Base-by-base conservation (phyloP, 2,797 vertebrate species). In the Heliangelus exortis region DNA sequence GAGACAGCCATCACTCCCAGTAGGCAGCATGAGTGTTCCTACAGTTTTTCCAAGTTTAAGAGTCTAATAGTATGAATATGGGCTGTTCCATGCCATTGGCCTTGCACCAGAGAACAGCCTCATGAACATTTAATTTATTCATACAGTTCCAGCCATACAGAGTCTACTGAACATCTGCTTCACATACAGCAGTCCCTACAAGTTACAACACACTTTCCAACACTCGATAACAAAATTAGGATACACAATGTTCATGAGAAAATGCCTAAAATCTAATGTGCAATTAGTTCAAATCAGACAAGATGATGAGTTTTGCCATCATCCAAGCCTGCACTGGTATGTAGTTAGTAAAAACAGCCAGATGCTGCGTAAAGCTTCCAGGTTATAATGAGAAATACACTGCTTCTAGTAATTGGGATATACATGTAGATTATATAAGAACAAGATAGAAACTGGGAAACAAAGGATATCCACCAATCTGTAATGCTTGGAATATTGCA, bases 401-500 rank as follows among this genome's bases (percentile, higher is more conserved):
- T 58, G 51, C 50, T 87, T 81, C 68, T 83, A 68, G 58, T 81
- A 85, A 80, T 62, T 75, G 69, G 75, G 68, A 77, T 79, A 65
- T 54, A 66, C 80, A 58, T 80, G 51, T 74, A 85, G 61, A 43
- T 68, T 75, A 61, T 48, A 59, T 9, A 84, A 25, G 23, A 96
- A 68, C 29, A 68, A 43, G 65, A 59, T 7, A 61, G 72, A 94
- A 87, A 85, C 72, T 28, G 9, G 84, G 87, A 92, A 93, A 90
- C 10, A 94, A 41, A 90, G 47, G 78, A 69, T 76, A 85, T 75
- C 12, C 36, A 69, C 76, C 16, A 33, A 75, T 87, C 79, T 55
- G 34, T 74, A 89, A 95, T 78, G 62, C 62, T 87, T 83, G 51
- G 69, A 95, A 91, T 89, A 83, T 11, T 75, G 71, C 59, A 84